phyloP scores from a whole-genome alignment of 2,113 vertebrate genomes.

The Syngnathus scovelli region DNA sequence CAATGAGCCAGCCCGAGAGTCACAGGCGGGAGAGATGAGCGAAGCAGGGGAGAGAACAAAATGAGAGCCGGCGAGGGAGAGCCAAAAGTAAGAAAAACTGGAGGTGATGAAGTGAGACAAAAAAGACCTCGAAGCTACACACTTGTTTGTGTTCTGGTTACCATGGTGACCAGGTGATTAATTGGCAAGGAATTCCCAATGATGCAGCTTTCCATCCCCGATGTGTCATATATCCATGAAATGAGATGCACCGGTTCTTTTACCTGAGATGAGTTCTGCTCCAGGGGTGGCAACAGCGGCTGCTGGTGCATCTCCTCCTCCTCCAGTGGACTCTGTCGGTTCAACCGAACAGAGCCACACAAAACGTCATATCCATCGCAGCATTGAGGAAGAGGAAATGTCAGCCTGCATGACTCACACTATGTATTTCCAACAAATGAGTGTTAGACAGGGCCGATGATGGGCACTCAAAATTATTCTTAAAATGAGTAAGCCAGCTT shows the following conservation, averaged over 20 bases:
- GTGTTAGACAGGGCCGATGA: conserved; percentile 30
- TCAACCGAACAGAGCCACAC: conserved; percentile 20
- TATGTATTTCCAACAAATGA: conserved; percentile 53
- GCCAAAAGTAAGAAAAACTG: conserved; percentile 24
- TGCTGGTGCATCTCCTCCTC: conserved; percentile 77
- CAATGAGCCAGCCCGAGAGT: conserved; percentile 67
- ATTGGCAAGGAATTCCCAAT: neutral
- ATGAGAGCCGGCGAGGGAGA: conserved; percentile 4
- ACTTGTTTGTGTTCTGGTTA: conserved; percentile 24
- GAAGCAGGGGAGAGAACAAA: conserved; percentile 10
- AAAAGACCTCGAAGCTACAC: conserved; percentile 51
- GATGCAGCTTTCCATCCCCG: neutral
- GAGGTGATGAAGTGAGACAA: conserved; percentile 27
- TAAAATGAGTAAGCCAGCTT: neutral
- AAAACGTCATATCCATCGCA: conserved; percentile 69
- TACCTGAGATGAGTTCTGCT: conserved; percentile 90
- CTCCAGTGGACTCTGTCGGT: conserved; percentile 82
- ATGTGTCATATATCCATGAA: neutral
- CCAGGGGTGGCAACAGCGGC: conserved; percentile 72
- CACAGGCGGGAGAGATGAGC: conserved; percentile 49
- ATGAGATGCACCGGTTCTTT: conserved; percentile 28
- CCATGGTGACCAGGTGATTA: conserved; percentile 7
- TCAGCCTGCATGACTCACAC: conserved; percentile 61
- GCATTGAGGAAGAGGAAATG: conserved; percentile 71
- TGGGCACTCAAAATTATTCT: neutral